phyloP scores from a whole-genome alignment of 2,888 invertebrate genomes.

The Caenorhabditis imperialis region DNA sequence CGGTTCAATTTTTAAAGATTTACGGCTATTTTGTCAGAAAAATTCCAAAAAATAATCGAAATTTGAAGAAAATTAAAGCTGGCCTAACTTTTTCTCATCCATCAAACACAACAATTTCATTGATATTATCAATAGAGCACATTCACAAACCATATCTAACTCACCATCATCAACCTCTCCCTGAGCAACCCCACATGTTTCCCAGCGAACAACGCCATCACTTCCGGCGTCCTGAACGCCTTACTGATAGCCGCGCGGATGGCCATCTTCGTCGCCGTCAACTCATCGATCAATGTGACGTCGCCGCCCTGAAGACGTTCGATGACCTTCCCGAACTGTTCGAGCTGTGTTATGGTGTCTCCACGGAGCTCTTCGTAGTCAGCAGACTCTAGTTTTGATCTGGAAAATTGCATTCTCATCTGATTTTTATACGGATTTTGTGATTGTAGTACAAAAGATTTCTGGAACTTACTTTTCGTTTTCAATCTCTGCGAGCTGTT shows the following conservation, averaged over 20 bases:
- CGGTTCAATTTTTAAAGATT: no score
- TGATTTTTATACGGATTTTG: no score
- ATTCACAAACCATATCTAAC: background rate
- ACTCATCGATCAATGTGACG: constrained; percentile 56
- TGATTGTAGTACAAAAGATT: no score
- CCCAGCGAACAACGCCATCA: constrained; percentile 85
- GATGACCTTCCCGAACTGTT: constrained; percentile 82
- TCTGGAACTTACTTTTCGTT: constrained; percentile 82
- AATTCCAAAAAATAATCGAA: no score
- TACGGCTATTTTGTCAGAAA: no score
- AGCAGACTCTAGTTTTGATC: no score
- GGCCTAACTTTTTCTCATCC: no score
- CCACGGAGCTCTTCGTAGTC: constrained; percentile 85
- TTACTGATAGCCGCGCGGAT: constrained; percentile 85
- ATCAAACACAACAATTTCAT: no score
- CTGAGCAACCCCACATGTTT: constrained; percentile 84
- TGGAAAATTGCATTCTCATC: no score
- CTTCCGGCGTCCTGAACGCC: constrained; percentile 86
- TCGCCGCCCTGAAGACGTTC: constrained; percentile 60
- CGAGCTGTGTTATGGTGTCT: constrained; percentile 84
- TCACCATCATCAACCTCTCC: constrained; percentile 80
- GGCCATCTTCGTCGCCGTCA: constrained; percentile 78
- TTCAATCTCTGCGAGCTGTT: constrained; percentile 85
- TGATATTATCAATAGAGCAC: no score
- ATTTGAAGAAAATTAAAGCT: constrained; percentile 3